Evolutionary conservation across 2,888 invertebrate species (phyloP), one percentile per base, ranked within the genome.

Genomic region (Cyclophora albipunctata): DNA sequence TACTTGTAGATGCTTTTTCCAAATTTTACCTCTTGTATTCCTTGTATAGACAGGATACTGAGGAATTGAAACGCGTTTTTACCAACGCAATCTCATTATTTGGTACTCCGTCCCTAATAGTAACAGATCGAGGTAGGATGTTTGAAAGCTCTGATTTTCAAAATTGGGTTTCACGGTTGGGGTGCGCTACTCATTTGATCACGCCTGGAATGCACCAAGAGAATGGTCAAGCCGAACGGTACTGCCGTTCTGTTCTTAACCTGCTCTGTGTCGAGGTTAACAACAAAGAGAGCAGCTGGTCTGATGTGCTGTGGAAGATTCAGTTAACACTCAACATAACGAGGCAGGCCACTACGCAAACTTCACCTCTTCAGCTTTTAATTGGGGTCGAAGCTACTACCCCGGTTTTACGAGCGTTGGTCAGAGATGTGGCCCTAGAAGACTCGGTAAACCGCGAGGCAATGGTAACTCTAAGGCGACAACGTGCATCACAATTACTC

Each of bases 171-270:
- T 45, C 5, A 7, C 51, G 51, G 3, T 3, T 59, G n/a, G 63
- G 64, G 4, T 48, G 45, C 45, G 50, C 53, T 0, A 7, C 57
- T 0, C 67, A 69, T 46, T 47, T 49, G 3, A 64, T 65, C 3
- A 65, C 65, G 0, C 60, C 64, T 0, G 63, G 57, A 40, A 66
- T 67, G 64, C 60, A 61, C 6, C 50, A 51, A 7, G 42, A 41
- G 1, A 61, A 61, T n/a, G 61, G 58, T 0, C 61, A 61, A 41
- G 58, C 40, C 0, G 58, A 61, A 40, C 41, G 55, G 2, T 61
- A 59, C 34, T 41, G 42, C 2, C 44, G 61, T 0, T 55, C 61
- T 0, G 47, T 59, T 0, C 45, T 62, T 0, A 61, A 61, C n/a
- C 50, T 64, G 54, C 5, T 61, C 0, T 50, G 58, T 0, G 20